Conservation (phyloP, 30 jellyfish, hydroid and myxozoan genomes). For the Pseudorhiza aurosa region DNA sequence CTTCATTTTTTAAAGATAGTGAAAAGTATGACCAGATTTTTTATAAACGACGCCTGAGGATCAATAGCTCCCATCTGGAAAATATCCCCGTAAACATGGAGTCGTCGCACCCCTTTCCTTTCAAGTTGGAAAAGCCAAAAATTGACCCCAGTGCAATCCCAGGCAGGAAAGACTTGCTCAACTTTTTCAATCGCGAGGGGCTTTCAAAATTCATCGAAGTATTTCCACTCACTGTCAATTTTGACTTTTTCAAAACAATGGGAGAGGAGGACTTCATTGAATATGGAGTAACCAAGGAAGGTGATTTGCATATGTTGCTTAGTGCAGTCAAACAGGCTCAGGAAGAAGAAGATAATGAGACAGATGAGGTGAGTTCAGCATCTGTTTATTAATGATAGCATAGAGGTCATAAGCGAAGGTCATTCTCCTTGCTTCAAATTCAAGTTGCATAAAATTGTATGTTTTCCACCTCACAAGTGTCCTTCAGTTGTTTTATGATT, state of each 20-base stretch:
- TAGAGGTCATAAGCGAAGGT: too few species aligned
- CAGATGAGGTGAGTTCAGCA: slow-evolving; percentile 33
- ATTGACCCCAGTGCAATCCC: slow-evolving; percentile 83
- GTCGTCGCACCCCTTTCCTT: slow-evolving; percentile 39
- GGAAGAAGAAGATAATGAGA: slow-evolving; percentile 86
- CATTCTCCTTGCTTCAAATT: too few species aligned
- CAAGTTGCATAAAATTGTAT: too few species aligned
- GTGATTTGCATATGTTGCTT: slow-evolving; percentile 69
- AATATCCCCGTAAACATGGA: slow-evolving; percentile 1
- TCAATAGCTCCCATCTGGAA: too few species aligned
- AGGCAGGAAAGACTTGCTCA: slow-evolving; percentile 86
- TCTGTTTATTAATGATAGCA: too few species aligned
- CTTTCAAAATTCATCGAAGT: slow-evolving; percentile 70
- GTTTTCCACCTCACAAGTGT: too few species aligned
- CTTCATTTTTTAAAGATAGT: too few species aligned
- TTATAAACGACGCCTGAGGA: too few species aligned
- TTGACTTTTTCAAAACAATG: slow-evolving; percentile 91
- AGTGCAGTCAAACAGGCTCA: slow-evolving; percentile 91
- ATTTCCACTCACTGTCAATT: slow-evolving; percentile 80
- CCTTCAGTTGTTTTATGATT: too few species aligned
- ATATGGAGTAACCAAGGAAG: slow-evolving; percentile 84
- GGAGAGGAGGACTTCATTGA: slow-evolving; percentile 92
- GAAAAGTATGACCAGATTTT: too few species aligned
- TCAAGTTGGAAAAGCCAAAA: slow-evolving; percentile 74
- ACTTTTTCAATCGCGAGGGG: slow-evolving; percentile 66